phyloP scores from a whole-genome alignment of 2,888 invertebrate genomes.

The Cotesia congregata region DNA sequence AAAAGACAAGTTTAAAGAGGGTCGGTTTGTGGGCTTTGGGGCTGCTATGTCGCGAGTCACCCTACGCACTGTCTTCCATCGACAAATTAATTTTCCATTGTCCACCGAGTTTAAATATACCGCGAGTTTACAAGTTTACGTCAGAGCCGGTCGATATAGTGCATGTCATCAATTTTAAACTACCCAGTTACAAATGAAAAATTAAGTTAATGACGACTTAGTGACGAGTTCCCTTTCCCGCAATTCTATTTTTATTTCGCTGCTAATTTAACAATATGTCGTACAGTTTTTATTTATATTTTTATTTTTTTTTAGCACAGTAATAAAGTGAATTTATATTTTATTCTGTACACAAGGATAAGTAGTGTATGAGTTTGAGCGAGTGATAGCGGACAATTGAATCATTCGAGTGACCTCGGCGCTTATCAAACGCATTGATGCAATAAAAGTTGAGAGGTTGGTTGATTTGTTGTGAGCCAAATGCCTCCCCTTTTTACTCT shows the following conservation, averaged over 20 bases:
- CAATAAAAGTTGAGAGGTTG: constrained; percentile 60
- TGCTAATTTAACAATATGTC: neutral
- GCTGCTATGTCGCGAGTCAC: neutral
- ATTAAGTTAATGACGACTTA: neutral
- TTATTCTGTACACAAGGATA: neutral
- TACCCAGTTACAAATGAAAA: neutral
- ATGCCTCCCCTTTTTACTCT: constrained; percentile 40
- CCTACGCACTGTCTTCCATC: neutral
- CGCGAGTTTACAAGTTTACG: neutral
- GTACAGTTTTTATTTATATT: neutral
- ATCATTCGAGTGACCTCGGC: constrained; percentile 39
- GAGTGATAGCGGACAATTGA: constrained; percentile 9
- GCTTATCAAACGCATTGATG: constrained; percentile 57
- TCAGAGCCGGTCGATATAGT: neutral
- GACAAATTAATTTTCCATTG: neutral
- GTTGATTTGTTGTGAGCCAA: constrained; percentile 57
- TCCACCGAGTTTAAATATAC: neutral
- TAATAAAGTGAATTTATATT: neutral
- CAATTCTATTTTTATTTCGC: neutral
- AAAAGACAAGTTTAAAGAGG: neutral
- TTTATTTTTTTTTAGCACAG: neutral
- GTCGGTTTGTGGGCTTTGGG: neutral
- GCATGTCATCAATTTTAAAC: constrained; percentile 1
- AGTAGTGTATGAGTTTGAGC: neutral
- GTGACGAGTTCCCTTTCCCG: neutral